Evolutionary conservation across 2,797 vertebrate genomes (phyloP).

Genomic region (Botia kubotai): DNA sequence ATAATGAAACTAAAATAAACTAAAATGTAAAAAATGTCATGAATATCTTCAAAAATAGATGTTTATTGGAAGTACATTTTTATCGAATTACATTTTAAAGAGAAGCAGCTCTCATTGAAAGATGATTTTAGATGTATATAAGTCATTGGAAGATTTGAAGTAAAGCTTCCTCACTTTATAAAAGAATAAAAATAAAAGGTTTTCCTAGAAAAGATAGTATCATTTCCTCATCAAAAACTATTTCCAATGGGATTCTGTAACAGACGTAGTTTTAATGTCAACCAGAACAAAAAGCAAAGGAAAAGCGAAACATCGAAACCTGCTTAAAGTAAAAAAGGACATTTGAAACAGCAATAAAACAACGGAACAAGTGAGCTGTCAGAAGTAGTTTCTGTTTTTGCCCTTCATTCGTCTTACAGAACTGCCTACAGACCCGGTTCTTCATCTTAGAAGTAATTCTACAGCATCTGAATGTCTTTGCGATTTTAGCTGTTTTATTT

Average conservation of each 20-base stretch:
- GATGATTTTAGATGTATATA: not conserved
- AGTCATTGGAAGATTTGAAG: not conserved
- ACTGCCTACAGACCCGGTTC: not conserved
- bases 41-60: not conserved
- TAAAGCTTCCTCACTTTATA: not conserved
- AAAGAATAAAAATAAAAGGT: conserved; percentile 5
- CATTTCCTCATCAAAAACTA: not conserved
- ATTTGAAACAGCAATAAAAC: conserved; percentile 25
- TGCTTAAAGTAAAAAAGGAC: conserved; percentile 2
- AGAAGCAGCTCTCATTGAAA: not conserved
- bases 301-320: not conserved
- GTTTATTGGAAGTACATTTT: not conserved
- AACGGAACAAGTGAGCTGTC: conserved; percentile 32
- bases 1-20: not conserved
- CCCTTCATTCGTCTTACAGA: conserved; percentile 47
- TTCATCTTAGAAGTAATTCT: conserved; percentile 20
- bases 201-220: conserved; percentile 21
- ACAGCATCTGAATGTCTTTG: conserved; percentile 22
- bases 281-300: not conserved
- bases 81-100: not conserved
- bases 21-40: not conserved
- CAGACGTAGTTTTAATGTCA: conserved; percentile 34
- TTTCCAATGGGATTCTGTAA: conserved; percentile 21
- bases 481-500: conserved; percentile 34
- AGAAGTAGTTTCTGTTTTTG: conserved; percentile 41